Evolutionary conservation across 2,888 invertebrate species (phyloP).

Genomic region (Gortyna flavago): DNA sequence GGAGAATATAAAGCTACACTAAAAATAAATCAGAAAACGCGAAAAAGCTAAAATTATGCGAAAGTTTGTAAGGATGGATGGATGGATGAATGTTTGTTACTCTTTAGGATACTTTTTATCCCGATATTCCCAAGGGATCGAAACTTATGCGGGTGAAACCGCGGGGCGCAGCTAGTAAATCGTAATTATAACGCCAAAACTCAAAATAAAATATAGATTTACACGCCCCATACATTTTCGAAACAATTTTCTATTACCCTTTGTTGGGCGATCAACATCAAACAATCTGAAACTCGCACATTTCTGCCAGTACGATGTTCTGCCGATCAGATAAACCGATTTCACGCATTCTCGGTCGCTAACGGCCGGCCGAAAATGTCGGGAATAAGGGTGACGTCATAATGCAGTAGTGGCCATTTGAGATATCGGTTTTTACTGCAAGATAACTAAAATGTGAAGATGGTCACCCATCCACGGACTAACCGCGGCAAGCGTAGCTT

Average conservation of each 20-base stretch:
- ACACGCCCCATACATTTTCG: conserved; percentile 18
- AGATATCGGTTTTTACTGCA: background rate
- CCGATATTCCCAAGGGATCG: no score
- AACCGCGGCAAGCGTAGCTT: no score
- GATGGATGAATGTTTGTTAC: no score
- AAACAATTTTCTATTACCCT: conserved; percentile 49
- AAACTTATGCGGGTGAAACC: no score
- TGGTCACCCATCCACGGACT: no score
- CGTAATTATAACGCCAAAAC: background rate
- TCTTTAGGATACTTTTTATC: no score
- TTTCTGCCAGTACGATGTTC: conserved; percentile 38
- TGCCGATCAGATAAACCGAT: conserved; percentile 60
- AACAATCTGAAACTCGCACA: conserved; percentile 52
- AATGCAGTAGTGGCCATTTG: background rate
- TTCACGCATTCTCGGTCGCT: conserved; percentile 50
- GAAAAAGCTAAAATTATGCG: no score
- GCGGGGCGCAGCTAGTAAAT: no score
- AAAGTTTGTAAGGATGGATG: no score
- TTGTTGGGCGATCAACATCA: conserved; percentile 52
- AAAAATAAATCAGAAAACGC: background rate
- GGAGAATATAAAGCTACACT: no score
- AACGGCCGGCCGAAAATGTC: conserved; percentile 33
- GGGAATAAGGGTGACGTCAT: conserved; percentile 30
- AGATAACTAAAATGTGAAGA: background rate
- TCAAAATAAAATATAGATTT: conserved; percentile 1